Evolutionary conservation across 2,888 invertebrate genomes (phyloP).

Genomic region (Harpalus rubripes): DNA sequence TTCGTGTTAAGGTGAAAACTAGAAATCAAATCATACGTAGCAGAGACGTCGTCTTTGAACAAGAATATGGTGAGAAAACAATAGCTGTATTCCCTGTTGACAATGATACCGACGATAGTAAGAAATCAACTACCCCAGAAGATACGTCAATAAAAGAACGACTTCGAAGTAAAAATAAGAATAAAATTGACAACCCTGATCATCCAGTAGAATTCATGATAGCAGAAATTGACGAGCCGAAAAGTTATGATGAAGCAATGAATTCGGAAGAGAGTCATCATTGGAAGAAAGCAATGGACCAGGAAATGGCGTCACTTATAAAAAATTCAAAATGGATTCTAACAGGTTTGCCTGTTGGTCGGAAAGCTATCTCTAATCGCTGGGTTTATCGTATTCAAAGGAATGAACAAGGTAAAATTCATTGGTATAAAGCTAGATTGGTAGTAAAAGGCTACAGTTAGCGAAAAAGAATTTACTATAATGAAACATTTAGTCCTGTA

Average conservation of each 20-base stretch:
- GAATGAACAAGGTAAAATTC: conserved; percentile 64
- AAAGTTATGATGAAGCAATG: conserved; percentile 68
- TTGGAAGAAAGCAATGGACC: conserved; percentile 69
- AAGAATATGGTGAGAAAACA: conserved; percentile 6
- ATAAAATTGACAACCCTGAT: not conserved
- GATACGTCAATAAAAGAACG: not conserved
- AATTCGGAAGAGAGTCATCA: conserved; percentile 61
- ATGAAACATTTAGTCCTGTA: no score
- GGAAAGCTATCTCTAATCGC: no score
- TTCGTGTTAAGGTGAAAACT: conserved; percentile 55
- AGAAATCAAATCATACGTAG: conserved; percentile 52
- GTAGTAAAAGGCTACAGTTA: conserved; percentile 66
- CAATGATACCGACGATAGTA: no score
- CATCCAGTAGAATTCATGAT: not conserved
- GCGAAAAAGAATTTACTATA: no score
- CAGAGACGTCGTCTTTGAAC: conserved; percentile 60
- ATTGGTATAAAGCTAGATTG: conserved; percentile 71
- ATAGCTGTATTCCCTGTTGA: no score
- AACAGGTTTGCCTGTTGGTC: no score
- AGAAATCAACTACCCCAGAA: no score
- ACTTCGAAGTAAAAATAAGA: not conserved
- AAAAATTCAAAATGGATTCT: conserved; percentile 69
- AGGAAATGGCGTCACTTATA: conserved; percentile 68
- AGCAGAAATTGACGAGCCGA: conserved; percentile 51
- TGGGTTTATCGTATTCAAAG: conserved; percentile 36